phyloP scores from a whole-genome alignment of 2,113 vertebrate species.

The Xyrauchen texanus region DNA sequence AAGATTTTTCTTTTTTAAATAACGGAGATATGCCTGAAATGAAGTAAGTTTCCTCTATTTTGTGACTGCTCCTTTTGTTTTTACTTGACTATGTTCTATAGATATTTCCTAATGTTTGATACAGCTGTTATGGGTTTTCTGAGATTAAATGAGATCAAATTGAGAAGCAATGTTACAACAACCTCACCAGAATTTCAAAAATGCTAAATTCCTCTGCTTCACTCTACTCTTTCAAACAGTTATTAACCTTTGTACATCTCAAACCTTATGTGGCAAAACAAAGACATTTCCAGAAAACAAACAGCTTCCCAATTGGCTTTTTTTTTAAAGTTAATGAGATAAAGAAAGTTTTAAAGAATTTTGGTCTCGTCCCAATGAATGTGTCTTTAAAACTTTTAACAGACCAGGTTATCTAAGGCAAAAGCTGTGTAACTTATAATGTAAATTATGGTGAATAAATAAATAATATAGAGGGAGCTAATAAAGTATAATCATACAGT shows the following conservation, averaged over 20 bases:
- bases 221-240: background rate
- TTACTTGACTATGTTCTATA: background rate
- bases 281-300: constrained; percentile 40
- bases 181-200: background rate
- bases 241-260: background rate
- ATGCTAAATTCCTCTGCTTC: background rate
- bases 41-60: background rate
- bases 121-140: constrained; percentile 25
- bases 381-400: constrained; percentile 35
- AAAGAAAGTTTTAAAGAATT: constrained; percentile 61
- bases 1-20: no score
- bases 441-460: no score
- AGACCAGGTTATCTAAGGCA: constrained; percentile 44
- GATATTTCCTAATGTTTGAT: background rate
- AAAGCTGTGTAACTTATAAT: background rate
- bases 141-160: constrained; percentile 6
- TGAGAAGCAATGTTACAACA: constrained; percentile 1
- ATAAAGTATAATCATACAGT: no score
- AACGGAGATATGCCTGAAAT: background rate
- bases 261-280: background rate
- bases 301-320: constrained; percentile 52
- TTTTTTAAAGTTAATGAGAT: constrained; percentile 61
- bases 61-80: background rate
- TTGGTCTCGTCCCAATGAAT: constrained; percentile 10
- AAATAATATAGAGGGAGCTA: no score